These are phyloP conservation scores for Coreoperca whiteheadi DNA, from an alignment of 2,113 vertebrate species.

Conservation along the genomic window DNA sequence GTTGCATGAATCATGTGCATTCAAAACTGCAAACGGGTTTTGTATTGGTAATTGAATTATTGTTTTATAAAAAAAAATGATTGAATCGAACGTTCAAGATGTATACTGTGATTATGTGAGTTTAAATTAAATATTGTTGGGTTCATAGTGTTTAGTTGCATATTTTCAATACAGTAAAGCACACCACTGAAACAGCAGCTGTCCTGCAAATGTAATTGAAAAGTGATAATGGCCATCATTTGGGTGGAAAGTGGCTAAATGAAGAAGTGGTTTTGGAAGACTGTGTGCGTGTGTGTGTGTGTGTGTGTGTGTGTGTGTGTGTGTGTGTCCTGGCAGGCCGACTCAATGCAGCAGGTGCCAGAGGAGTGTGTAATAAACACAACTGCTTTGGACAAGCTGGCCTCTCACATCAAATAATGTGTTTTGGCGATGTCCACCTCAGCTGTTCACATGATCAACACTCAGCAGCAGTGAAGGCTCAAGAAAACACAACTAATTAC, in stretches of 20 bases:
- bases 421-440: conserved; percentile 79
- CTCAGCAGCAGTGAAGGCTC: conserved; percentile 44
- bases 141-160: neutral
- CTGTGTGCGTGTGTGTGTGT: conserved; percentile 33
- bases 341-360: conserved; percentile 77
- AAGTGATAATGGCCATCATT: conserved; percentile 68
- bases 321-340: conserved; percentile 66
- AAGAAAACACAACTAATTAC: conserved; percentile 55
- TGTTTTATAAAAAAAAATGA: neutral
- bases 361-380: conserved; percentile 82
- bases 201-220: conserved; percentile 55
- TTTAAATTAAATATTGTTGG: neutral
- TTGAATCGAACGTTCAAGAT: neutral
- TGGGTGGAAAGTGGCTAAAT: conserved; percentile 61
- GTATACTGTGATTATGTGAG: conserved; percentile 2
- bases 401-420: conserved; percentile 81
- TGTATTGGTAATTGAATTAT: neutral
- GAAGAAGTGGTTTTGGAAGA: conserved; percentile 53
- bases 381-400: conserved; percentile 84
- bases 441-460: conserved; percentile 65
- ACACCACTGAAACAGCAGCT: conserved; percentile 37
- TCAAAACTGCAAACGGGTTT: neutral
- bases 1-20: neutral
- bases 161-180: neutral
- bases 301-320: conserved; percentile 29